Evolutionary conservation across 2,113 vertebrate genomes (phyloP), one percentile per base, ranked within the genome.

Genomic region (Vulpes ferrilata): DNA sequence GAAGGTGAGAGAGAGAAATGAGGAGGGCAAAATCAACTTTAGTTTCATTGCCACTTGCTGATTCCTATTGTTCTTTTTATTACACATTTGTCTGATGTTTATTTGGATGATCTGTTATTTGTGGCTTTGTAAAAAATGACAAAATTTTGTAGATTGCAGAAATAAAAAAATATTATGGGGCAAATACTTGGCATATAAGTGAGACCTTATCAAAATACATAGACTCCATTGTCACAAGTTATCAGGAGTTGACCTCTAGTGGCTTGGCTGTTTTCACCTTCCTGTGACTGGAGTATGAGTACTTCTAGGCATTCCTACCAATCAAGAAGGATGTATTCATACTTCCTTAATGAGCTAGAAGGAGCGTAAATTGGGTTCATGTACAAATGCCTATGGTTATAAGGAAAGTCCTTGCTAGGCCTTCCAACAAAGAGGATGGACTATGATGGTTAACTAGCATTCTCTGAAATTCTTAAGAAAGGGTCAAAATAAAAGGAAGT

Each of bases 331-430:
- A 35, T 51, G 1, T 78, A n/a, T 86, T 86, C 30, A 32, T 48
- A 57, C 87, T 94, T 96, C 32, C 35, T 71, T 96, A 38, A 71
- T 69, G 73, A 87, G 88, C 43, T 78, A 86, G 71, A 90, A 96
- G 51, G n/a, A 88, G 38, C 90, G 19, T 93, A 59, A 96, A 74
- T 95, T 83, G 93, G 85, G 38, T 79, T 90, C 60, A 43, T 86
- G 55, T 87, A 73, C 73, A 93, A 82, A 96, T 89, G 55, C 71
- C 82, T 97, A 22, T 92, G 53, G 87, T 91, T 96, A 79, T 69
- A 48, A 64, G 82, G 43, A 73, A 97, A 96, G 62, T 88, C 80
- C 78, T 53, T 69, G 43, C 62, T 30, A 84, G 84, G 35, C 51
- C 43, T 95, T 97, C 51, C 57, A 74, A 7, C 43, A 20, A 60